These are phyloP conservation scores for Bufotes viridis DNA, from an alignment of 2,797 vertebrate species.

Conservation along the genomic window DNA sequence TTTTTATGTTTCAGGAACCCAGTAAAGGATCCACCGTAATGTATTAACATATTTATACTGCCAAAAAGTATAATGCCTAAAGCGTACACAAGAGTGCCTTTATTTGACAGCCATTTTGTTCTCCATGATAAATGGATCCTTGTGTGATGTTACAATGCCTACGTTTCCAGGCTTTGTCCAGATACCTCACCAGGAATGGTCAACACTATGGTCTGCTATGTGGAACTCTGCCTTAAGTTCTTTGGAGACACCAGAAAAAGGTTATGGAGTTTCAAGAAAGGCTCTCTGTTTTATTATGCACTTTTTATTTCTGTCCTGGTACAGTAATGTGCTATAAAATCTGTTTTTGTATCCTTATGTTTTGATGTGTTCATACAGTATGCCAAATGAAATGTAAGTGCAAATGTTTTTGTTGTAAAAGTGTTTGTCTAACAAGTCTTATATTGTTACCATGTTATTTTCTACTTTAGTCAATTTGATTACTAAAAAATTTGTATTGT, in stretches of 20 bases:
- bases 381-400: constrained; percentile 45
- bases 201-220: constrained; percentile 71
- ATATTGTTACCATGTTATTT: constrained; percentile 28
- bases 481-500: constrained; percentile 9
- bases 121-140: constrained; percentile 75
- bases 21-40: constrained; percentile 81
- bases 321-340: constrained; percentile 67
- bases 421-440: constrained; percentile 6
- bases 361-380: constrained; percentile 39
- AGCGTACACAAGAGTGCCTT: constrained; percentile 94
- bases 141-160: constrained; percentile 74
- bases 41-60: constrained; percentile 80
- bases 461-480: constrained; percentile 9
- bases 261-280: constrained; percentile 74
- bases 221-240: constrained; percentile 89
- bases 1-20: constrained; percentile 75
- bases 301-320: constrained; percentile 66
- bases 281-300: constrained; percentile 70
- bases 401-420: constrained; percentile 44
- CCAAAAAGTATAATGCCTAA: constrained; percentile 84
- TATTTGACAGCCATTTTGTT: constrained; percentile 84
- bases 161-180: constrained; percentile 74
- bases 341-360: constrained; percentile 65
- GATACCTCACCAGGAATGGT: constrained; percentile 75
- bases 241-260: constrained; percentile 70